Conservation (phyloP, 2,888 invertebrate genomes). For the Lasiommata megera region DNA sequence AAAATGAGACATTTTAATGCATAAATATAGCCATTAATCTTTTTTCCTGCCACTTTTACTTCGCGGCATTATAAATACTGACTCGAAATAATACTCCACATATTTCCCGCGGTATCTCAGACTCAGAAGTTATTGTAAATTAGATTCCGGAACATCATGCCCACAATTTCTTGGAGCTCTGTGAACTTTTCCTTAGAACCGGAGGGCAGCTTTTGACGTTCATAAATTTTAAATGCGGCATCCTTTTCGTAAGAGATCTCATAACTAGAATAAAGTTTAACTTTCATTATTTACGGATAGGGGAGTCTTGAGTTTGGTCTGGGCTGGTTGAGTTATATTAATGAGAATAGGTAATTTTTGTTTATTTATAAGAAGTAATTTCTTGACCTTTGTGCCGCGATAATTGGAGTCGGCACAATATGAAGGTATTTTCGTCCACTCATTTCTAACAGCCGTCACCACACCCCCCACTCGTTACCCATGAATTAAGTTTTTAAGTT, state of each 20-base stretch:
- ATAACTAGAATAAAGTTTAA: constrained; percentile 17
- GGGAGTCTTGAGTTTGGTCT: not conserved
- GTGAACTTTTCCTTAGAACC: constrained; percentile 30
- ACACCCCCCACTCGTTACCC: too few relatives aligned
- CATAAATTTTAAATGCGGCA: constrained; percentile 35
- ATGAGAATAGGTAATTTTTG: too few relatives aligned
- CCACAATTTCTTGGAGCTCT: constrained; percentile 31
- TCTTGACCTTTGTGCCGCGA: too few relatives aligned
- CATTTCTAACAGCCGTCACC: too few relatives aligned
- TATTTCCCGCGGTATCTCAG: constrained; percentile 31
- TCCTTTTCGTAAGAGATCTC: constrained; percentile 28
- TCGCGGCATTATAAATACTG: constrained; percentile 18
- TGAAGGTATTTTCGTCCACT: too few relatives aligned
- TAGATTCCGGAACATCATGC: constrained; percentile 33
- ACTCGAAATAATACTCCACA: constrained; percentile 26
- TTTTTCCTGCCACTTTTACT: constrained; percentile 14
- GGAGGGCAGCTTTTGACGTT: constrained; percentile 33
- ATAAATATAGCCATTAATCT: constrained; percentile 17
- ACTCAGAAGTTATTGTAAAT: constrained; percentile 33
- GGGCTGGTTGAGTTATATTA: constrained; percentile 1
- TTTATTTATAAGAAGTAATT: too few relatives aligned
- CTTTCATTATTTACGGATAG: not conserved
- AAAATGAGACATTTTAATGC: constrained; percentile 20
- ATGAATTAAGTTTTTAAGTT: too few relatives aligned
- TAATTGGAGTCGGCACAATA: too few relatives aligned